These are phyloP conservation scores for Danaus chrysippus DNA, from an alignment of 2,888 invertebrate species.

Conservation along the genomic window DNA sequence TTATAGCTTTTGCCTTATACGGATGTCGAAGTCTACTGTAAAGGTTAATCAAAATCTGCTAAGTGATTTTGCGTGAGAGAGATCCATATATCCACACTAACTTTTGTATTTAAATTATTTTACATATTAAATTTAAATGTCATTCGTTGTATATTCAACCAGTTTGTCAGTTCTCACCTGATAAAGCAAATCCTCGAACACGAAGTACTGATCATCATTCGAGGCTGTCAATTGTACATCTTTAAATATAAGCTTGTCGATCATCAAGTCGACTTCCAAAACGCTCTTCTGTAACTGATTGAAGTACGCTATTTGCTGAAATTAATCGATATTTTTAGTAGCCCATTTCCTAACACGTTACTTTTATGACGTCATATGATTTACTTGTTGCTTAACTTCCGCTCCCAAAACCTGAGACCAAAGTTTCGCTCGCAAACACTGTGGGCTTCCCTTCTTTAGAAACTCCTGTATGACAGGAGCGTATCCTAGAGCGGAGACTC, in stretches of 20 bases:
- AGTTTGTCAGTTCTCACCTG: constrained; percentile 78
- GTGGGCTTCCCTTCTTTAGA: constrained; percentile 91
- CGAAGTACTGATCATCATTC: constrained; percentile 98
- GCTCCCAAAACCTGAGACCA: constrained; percentile 94
- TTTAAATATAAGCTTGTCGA: constrained; percentile 96
- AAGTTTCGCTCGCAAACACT: constrained; percentile 86
- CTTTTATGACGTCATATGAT: background rate
- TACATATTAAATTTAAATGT: background rate
- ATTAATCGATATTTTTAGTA: constrained; percentile 1
- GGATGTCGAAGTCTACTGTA: no score
- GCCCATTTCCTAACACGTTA: background rate
- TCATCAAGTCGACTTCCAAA: constrained; percentile 92
- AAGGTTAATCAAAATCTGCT: no score
- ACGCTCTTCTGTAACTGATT: constrained; percentile 89
- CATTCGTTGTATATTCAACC: background rate
- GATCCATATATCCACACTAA: no score
- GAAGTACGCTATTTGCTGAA: constrained; percentile 86
- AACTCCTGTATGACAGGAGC: constrained; percentile 94
- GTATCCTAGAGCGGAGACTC: constrained; percentile 87
- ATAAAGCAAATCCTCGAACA: constrained; percentile 96
- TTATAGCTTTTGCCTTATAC: no score
- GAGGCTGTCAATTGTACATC: constrained; percentile 97
- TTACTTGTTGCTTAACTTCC: constrained; percentile 83
- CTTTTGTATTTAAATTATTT: no score
- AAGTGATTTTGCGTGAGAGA: no score